Evolutionary conservation across 53 echinoderm and acorn worm species (phyloP).

Genomic region (Apostichopus leukothele): DNA sequence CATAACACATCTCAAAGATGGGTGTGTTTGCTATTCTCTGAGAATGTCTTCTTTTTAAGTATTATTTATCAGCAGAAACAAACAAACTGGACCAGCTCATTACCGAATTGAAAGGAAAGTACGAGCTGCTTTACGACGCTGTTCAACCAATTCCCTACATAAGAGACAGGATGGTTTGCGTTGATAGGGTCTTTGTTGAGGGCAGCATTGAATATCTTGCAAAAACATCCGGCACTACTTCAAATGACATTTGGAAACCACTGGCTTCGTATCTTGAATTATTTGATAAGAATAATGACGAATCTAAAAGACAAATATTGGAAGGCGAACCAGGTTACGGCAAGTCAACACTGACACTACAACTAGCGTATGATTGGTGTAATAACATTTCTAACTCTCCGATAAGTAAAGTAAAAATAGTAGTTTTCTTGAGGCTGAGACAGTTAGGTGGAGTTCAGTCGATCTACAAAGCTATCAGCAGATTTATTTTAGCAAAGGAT

Average conservation of each 20-base stretch:
- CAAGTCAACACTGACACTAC: background rate
- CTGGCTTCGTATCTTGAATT: background rate
- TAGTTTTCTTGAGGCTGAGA: constrained; percentile 7
- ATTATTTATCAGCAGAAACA: background rate
- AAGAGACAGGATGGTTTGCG: background rate
- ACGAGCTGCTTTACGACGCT: background rate
- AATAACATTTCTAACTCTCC: background rate
- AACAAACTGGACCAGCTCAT: background rate
- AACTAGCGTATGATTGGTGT: constrained; percentile 23
- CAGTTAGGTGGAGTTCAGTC: background rate
- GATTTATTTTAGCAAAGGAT: background rate
- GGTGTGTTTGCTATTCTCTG: no score
- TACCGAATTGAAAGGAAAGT: background rate
- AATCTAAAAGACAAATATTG: background rate
- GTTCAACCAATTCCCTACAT: constrained; percentile 26
- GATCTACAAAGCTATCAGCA: background rate
- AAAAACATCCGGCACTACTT: no score
- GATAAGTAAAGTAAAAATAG: background rate
- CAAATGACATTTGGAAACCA: background rate
- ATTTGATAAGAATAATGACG: background rate
- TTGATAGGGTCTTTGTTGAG: constrained; percentile 8
- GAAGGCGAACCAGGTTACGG: constrained; percentile 19
- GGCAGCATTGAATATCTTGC: background rate
- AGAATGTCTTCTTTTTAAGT: no score
- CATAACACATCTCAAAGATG: no score